Conservation (phyloP, 2,797 vertebrate genomes). For the Microchirus variegatus region DNA sequence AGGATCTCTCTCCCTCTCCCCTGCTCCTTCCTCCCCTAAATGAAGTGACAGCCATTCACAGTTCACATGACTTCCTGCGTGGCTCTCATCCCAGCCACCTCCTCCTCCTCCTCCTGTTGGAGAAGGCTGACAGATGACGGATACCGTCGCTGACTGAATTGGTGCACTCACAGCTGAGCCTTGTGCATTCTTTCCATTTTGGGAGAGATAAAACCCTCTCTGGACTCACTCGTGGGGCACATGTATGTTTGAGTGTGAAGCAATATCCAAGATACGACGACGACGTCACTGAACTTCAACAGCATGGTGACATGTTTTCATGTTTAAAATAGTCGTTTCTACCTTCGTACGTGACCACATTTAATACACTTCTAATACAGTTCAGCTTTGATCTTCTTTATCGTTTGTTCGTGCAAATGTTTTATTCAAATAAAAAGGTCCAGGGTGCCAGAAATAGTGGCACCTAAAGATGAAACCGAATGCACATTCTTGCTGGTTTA, state of each 20-base stretch:
- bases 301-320: too few species aligned
- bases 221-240: neutral
- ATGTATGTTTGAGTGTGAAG: neutral
- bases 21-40: conserved; percentile 12
- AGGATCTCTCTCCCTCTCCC: conserved; percentile 3
- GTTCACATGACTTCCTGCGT: conserved; percentile 46
- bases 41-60: conserved; percentile 41
- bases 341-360: too few species aligned
- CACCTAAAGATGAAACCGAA: too few species aligned
- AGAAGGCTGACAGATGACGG: conserved; percentile 47
- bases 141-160: conserved; percentile 30
- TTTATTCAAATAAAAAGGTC: too few species aligned
- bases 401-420: too few species aligned
- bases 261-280: neutral
- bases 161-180: conserved; percentile 4
- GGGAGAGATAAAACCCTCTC: conserved; percentile 1
- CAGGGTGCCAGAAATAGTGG: too few species aligned
- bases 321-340: too few species aligned
- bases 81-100: conserved; percentile 39
- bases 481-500: too few species aligned
- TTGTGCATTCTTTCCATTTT: conserved; percentile 28
- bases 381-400: too few species aligned
- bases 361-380: too few species aligned
- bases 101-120: conserved; percentile 44
- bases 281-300: conserved; percentile 8